Evolutionary conservation across 2,797 vertebrate genomes (phyloP).

Genomic region (Sebastes variabilis): DNA sequence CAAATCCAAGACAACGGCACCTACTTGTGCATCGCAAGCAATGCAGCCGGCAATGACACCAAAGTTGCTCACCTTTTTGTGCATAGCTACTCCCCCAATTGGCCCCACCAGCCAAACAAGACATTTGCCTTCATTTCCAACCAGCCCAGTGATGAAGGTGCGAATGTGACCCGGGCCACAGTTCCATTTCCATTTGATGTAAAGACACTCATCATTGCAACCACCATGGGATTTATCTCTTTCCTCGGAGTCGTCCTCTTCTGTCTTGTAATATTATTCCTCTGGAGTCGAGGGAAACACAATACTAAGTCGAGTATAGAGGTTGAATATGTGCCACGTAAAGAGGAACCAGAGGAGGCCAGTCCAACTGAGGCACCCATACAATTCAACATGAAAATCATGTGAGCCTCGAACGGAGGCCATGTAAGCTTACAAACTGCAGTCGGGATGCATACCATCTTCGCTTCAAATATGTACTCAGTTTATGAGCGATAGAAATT

Average conservation of each 20-base stretch:
- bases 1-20: conserved; percentile 99
- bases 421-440: conserved; percentile 49
- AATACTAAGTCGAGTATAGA: conserved; percentile 97
- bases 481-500: conserved; percentile 63
- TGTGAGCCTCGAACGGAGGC: conserved; percentile 75
- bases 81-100: conserved; percentile 98
- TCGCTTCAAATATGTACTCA: conserved; percentile 68
- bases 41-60: conserved; percentile 96
- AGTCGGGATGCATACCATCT: conserved; percentile 54
- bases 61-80: conserved; percentile 95
- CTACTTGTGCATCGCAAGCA: conserved; percentile 97
- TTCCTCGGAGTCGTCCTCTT: conserved; percentile 98
- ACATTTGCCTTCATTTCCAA: conserved; percentile 99
- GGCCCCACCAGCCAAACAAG: conserved; percentile 98
- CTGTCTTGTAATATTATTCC: conserved; percentile 97
- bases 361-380: conserved; percentile 89
- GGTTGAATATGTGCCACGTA: conserved; percentile 96
- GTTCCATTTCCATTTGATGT: conserved; percentile 98
- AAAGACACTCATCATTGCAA: conserved; percentile 98
- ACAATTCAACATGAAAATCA: conserved; percentile 99
- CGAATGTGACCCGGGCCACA: conserved; percentile 92
- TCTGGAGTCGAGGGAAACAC: conserved; percentile 98
- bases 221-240: conserved; percentile 99
- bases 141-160: conserved; percentile 93
- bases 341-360: conserved; percentile 90